Percentiles rank a stretch among this genome's conserved stretches.
Evolutionary conservation across 2,113 vertebrate genomes (phyloP).

Genomic region (Stomatorhinus ivindoensis): DNA sequence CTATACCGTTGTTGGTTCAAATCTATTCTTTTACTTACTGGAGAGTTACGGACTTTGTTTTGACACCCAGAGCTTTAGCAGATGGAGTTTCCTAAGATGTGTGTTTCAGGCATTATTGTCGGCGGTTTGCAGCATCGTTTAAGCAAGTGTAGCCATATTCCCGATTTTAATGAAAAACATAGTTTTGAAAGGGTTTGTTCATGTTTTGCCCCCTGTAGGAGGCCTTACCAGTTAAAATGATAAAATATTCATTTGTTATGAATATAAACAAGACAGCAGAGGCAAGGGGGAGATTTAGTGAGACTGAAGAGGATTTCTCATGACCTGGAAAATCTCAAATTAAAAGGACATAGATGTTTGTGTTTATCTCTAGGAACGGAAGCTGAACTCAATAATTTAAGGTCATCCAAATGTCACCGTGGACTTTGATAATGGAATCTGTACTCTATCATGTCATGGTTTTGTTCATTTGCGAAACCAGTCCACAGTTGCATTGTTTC

Average conservation of each 20-base stretch:
- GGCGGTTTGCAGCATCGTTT: not conserved
- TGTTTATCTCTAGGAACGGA: slow-evolving; percentile 6
- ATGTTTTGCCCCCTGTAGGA: slow-evolving; percentile 3
- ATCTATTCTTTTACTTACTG: not conserved
- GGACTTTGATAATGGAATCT: not conserved
- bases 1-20: not conserved
- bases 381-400: not conserved
- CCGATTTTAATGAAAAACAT: slow-evolving; percentile 20
- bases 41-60: not conserved
- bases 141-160: not conserved
- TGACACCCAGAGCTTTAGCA: not conserved
- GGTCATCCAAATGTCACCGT: not conserved
- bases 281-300: slow-evolving; percentile 12
- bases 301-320: not conserved
- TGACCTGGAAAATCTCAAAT: slow-evolving; percentile 22
- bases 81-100: slow-evolving; percentile 3
- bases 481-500: not conserved
- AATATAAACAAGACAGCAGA: slow-evolving; percentile 18
- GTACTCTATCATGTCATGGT: not conserved
- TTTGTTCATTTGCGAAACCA: not conserved
- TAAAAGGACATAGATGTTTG: slow-evolving; percentile 5
- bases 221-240: slow-evolving; percentile 12
- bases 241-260: slow-evolving; percentile 25
- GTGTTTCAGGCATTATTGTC: not conserved
- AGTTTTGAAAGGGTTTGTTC: slow-evolving; percentile 16